Evolutionary conservation across 2,113 vertebrate genomes (phyloP).

Genomic region (Tautogolabrus adspersus): DNA sequence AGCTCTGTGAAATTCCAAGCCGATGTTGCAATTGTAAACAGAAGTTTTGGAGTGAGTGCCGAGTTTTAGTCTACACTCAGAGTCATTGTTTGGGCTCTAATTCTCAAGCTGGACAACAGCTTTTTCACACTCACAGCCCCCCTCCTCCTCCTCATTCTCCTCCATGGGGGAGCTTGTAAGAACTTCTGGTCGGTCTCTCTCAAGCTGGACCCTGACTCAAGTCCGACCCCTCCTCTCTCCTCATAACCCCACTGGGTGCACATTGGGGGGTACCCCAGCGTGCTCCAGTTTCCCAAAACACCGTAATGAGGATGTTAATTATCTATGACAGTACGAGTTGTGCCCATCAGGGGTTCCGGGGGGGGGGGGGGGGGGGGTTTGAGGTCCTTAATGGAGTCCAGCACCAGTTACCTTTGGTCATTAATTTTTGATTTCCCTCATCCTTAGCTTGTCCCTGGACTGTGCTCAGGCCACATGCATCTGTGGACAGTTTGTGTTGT

Average conservation of each 20-base stretch:
- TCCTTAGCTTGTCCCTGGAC: constrained; percentile 33
- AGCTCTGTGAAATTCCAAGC: constrained; percentile 41
- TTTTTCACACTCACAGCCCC: constrained; percentile 43
- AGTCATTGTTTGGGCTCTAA: constrained; percentile 44
- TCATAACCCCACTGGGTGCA: constrained; percentile 59
- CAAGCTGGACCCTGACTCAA: constrained; percentile 57
- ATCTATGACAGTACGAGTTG: constrained; percentile 78
- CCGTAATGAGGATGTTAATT: constrained; percentile 85
- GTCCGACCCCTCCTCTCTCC: constrained; percentile 57
- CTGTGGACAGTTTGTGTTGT: constrained; percentile 51
- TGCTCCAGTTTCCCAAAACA: constrained; percentile 76
- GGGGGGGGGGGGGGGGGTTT: constrained; percentile 20
- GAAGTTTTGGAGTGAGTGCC: constrained; percentile 14
- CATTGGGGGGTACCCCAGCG: constrained; percentile 62
- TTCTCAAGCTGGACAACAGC: constrained; percentile 37
- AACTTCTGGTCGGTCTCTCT: constrained; percentile 45
- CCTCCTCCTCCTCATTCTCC: constrained; percentile 22
- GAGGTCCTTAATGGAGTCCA: constrained; percentile 65
- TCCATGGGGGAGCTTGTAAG: constrained; percentile 40
- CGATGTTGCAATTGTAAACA: constrained; percentile 44
- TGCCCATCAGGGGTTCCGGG: constrained; percentile 70
- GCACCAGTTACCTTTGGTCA: constrained; percentile 52
- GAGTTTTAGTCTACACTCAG: constrained; percentile 43
- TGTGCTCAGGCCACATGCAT: constrained; percentile 37
- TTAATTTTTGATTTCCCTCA: constrained; percentile 63